Conservation (phyloP, 1,140 invertebrate genomes). For the Asobara japonica region DNA sequence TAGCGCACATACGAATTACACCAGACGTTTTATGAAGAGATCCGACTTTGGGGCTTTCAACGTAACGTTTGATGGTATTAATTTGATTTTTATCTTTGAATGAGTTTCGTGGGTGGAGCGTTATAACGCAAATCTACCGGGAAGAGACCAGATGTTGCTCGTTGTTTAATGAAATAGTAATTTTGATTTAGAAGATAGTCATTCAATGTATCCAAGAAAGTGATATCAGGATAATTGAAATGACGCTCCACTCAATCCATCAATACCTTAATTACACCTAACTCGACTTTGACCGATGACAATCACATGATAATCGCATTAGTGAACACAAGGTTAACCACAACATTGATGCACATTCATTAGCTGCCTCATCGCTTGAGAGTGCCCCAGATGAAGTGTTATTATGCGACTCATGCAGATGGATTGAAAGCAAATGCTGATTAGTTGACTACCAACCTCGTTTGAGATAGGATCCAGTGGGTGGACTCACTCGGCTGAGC, state of each 20-base stretch:
- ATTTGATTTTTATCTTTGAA: conserved; percentile 28
- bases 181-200: background rate
- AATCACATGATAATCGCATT: conserved; percentile 3
- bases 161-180: background rate
- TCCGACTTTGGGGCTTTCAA: conserved; percentile 19
- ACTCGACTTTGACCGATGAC: background rate
- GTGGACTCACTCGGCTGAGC: conserved; percentile 60
- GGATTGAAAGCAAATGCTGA: background rate
- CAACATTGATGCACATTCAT: background rate
- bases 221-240: background rate
- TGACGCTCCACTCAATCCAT: background rate
- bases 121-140: conserved; percentile 22
- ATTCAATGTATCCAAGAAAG: background rate
- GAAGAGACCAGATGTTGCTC: conserved; percentile 26
- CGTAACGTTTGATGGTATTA: conserved; percentile 29
- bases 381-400: background rate
- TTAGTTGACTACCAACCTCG: conserved; percentile 54
- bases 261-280: background rate
- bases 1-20: background rate
- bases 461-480: conserved; percentile 59
- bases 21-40: conserved; percentile 3
- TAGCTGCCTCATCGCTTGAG: background rate
- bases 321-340: background rate
- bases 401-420: background rate
- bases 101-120: background rate